These are phyloP conservation scores for Eristalinus sepulchralis DNA, from an alignment of 2,888 invertebrate genomes.

Conservation along the genomic window DNA sequence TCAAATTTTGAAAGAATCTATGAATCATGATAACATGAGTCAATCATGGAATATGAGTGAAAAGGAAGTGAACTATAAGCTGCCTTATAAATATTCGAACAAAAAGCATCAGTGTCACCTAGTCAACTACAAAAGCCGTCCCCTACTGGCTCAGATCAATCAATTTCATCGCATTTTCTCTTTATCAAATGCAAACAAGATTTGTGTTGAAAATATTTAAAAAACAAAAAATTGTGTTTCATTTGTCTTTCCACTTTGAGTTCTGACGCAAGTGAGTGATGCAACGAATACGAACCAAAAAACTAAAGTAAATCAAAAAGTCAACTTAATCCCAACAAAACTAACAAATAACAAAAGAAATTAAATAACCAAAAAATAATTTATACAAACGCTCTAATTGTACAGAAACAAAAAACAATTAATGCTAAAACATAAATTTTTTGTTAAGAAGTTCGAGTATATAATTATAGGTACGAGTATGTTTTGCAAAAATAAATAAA, in stretches of 20 bases:
- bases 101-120: conserved; percentile 20
- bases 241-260: conserved; percentile 36
- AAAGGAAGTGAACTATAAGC: background rate
- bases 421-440: conserved; percentile 10
- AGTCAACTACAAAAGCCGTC: conserved; percentile 24
- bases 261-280: conserved; percentile 73
- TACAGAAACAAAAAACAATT: background rate
- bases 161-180: background rate
- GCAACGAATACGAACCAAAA: conserved; percentile 32
- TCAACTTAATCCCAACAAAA: background rate
- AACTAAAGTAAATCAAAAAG: conserved; percentile 69
- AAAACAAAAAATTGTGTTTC: conserved; percentile 20
- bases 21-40: background rate
- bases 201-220: background rate
- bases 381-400: background rate
- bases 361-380: conserved; percentile 22
- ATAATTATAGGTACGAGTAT: conserved; percentile 5
- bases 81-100: background rate
- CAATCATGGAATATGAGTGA: background rate
- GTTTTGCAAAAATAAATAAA: conserved; percentile 35
- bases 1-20: too few relatives aligned
- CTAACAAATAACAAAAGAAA: conserved; percentile 40
- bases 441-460: background rate
- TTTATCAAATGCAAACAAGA: background rate
- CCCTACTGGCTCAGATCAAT: background rate